Percentiles rank a stretch among this genome's conserved stretches.
These are phyloP conservation scores for Zaprionus kolodkinae DNA, from an alignment of 1,140 invertebrate species.

Conservation along the genomic window DNA sequence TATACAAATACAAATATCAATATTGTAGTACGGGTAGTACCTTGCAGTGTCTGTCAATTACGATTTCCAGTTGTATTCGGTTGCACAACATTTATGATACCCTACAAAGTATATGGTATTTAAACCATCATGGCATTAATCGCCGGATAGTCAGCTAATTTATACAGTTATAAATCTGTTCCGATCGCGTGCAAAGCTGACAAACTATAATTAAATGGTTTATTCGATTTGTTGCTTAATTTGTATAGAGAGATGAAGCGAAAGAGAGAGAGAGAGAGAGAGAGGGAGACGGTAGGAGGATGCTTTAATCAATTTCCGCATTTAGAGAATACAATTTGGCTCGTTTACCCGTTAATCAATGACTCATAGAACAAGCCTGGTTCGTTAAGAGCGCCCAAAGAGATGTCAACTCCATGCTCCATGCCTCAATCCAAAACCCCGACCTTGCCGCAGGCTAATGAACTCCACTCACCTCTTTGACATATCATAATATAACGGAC, in stretches of 20 bases:
- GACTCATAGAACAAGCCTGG: constrained; percentile 35
- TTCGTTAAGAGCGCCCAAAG: constrained; percentile 32
- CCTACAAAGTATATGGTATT: not conserved
- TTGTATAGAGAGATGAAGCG: not conserved
- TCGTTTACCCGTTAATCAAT: constrained; percentile 43
- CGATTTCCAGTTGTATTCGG: not conserved
- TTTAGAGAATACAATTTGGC: constrained; percentile 45
- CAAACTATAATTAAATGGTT: constrained; percentile 4
- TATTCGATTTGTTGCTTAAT: constrained; percentile 3
- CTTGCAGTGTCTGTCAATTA: not conserved
- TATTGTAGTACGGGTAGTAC: not conserved
- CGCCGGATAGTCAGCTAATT: not conserved
- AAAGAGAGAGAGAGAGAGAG: not conserved
- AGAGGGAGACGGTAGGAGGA: not conserved
- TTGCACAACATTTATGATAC: constrained; percentile 1
- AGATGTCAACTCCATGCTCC: constrained; percentile 50
- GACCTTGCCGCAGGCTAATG: constrained; percentile 57
- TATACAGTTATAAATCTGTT: constrained; percentile 1
- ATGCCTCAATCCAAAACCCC: not conserved
- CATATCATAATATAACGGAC: constrained; percentile 16
- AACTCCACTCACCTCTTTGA: constrained; percentile 46
- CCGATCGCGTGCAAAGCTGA: not conserved
- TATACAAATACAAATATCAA: not conserved
- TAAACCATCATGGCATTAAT: not conserved
- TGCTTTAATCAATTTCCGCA: constrained; percentile 56